These are phyloP conservation scores for Mactromeris polynyma DNA, from an alignment of 2,888 invertebrate species.

Conservation along the genomic window DNA sequence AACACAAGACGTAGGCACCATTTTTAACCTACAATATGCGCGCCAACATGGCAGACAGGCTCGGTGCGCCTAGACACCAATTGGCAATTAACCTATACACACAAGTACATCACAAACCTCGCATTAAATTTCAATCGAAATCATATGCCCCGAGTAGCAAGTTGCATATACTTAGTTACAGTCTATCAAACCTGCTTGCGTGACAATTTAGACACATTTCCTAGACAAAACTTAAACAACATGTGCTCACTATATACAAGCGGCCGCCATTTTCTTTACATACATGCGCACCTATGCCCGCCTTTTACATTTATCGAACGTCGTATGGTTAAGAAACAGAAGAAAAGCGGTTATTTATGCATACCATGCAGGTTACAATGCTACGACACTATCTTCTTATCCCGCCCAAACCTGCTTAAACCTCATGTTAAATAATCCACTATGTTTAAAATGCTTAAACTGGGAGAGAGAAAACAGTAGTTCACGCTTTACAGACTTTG, in stretches of 20 bases:
- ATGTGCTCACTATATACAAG: conserved; percentile 33
- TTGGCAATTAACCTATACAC: conserved; percentile 17
- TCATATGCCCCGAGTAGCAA: conserved; percentile 29
- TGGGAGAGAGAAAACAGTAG: not conserved
- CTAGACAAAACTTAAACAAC: conserved; percentile 36
- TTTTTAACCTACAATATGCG: conserved; percentile 19
- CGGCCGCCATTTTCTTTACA: conserved; percentile 39
- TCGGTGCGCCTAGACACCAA: not conserved
- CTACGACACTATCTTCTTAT: not conserved
- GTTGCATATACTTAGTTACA: conserved; percentile 40
- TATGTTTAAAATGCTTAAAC: conserved; percentile 3
- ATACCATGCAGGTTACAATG: conserved; percentile 2
- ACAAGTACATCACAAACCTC: conserved; percentile 11
- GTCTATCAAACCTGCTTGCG: conserved; percentile 29
- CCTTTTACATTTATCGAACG: conserved; percentile 28
- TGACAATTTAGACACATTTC: conserved; percentile 34
- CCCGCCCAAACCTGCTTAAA: conserved; percentile 25
- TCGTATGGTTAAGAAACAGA: not conserved
- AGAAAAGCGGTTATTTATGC: conserved; percentile 14
- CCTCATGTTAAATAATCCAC: conserved; percentile 13
- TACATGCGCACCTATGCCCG: conserved; percentile 32
- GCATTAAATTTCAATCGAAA: conserved; percentile 42
- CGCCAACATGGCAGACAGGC: conserved; percentile 39
- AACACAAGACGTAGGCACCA: conserved; percentile 1
- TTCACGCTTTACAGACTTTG: conserved; percentile 15